phyloP scores from a whole-genome alignment of 2,888 invertebrate genomes.

The Himalopsyche japonica region DNA sequence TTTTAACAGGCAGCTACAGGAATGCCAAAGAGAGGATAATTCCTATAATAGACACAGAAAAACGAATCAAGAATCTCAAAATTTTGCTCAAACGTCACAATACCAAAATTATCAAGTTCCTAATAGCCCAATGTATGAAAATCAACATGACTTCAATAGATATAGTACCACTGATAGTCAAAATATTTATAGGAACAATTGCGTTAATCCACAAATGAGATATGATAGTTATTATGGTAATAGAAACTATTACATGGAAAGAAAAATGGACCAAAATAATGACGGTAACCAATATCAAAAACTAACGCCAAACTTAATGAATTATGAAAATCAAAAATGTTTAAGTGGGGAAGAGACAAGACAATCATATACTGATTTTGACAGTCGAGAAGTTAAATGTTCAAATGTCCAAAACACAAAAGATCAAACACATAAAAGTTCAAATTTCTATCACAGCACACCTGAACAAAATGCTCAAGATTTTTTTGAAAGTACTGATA shows the following conservation, averaged over 20 bases:
- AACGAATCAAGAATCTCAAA: not conserved
- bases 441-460: not conserved
- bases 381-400: not conserved
- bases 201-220: not conserved
- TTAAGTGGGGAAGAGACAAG: not conserved
- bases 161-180: not conserved
- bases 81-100: not conserved
- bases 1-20: slow-evolving; percentile 13
- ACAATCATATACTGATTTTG: not conserved
- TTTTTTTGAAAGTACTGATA: not conserved
- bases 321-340: not conserved
- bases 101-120: slow-evolving; percentile 9
- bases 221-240: not conserved
- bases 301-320: not conserved
- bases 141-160: not conserved
- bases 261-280: not conserved
- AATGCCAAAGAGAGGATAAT: not conserved
- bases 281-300: not conserved
- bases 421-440: not conserved
- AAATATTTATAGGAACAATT: slow-evolving; percentile 1
- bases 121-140: not conserved
- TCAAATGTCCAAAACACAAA: not conserved
- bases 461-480: not conserved
- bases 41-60: not conserved
- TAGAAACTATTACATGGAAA: not conserved